Evolutionary conservation across 1,140 invertebrate species (phyloP), one percentile per base, ranked within the genome.

Genomic region (Anoplophora glabripennis): DNA sequence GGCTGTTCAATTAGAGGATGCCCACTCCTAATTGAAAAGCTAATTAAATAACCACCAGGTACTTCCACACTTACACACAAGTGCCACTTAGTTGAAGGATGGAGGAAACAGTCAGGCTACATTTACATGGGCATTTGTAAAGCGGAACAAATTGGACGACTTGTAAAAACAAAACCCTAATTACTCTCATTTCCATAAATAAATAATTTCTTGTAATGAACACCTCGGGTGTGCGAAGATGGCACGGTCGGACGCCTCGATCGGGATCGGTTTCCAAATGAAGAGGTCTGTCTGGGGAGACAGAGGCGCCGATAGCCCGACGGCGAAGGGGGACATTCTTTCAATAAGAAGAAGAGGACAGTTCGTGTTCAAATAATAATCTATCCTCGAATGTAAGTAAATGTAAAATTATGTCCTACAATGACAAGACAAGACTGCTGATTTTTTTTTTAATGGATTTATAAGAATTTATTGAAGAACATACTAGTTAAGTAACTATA

Each of bases 171-270:
- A 62, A 56, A 57, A 45, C 55, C 56, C 56, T 51, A 57, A 57
- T 57, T 53, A 56, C 38, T 34, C 17, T 46, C 45, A 62, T 62
- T 62, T 57, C 54, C 60, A 62, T 62, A 62, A 62, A 62, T 62
- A 62, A 62, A 62, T 62, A 52, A 62, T 57, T 57, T 28, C 36
- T 53, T 57, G 48, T 62, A 62, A 62, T 62, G 60, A 62, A 53
- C 60, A 57, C 60, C 48, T 62, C 46, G 53, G 53, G 52, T 59
- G 63, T 65, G 60, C 59, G 57, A 65, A 62, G 60, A 59, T 48
- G 55, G 37, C 42, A 65, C 55, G 63, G 37, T 65, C 48, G 54
- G 56, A 54, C 60, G 63, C 59, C 48, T 28, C 21, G 21, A 28
- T 28, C 21, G 21, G 21, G 21, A 28, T 28, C 21, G 21, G 21